A percentile compares a stretch with the other conserved stretches of the same genome.
These are phyloP conservation scores for Limonius californicus DNA, from an alignment of 1,140 invertebrate species.

Conservation along the genomic window DNA sequence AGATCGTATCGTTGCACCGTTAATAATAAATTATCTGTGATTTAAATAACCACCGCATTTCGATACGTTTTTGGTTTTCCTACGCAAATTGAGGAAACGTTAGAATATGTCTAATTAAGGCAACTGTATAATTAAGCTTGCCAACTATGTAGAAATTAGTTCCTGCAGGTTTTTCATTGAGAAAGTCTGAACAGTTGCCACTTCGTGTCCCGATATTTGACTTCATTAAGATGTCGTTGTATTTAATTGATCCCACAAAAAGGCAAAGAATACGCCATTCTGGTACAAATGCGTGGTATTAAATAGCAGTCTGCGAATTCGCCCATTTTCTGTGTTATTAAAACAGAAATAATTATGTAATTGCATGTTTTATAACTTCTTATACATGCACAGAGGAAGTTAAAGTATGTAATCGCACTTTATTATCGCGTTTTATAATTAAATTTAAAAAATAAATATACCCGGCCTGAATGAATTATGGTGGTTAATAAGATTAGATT, in stretches of 20 bases:
- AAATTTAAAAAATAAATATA: conserved; percentile 9
- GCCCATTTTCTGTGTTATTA: neutral
- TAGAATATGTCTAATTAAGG: no score
- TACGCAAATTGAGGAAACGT: no score
- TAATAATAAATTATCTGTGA: no score
- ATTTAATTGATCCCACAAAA: neutral
- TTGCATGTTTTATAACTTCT: conserved; percentile 8
- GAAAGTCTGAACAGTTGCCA: no score
- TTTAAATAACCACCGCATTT: no score
- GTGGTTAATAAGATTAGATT: conserved; percentile 2
- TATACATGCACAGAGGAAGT: conserved; percentile 8
- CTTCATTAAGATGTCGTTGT: no score
- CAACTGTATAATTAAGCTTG: no score
- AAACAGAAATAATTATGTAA: conserved; percentile 4
- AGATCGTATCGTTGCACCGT: no score
- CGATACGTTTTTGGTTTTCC: no score
- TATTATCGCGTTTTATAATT: conserved; percentile 11
- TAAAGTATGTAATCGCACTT: neutral
- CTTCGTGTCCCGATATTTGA: no score
- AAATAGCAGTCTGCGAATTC: neutral
- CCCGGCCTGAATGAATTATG: neutral
- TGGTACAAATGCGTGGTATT: neutral
- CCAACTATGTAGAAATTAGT: no score
- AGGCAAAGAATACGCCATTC: neutral
- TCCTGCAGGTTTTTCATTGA: no score